Evolutionary conservation across 2,797 vertebrate genomes (phyloP), one percentile per base, ranked within the genome.

Genomic region (Linurgus olivaceus): DNA sequence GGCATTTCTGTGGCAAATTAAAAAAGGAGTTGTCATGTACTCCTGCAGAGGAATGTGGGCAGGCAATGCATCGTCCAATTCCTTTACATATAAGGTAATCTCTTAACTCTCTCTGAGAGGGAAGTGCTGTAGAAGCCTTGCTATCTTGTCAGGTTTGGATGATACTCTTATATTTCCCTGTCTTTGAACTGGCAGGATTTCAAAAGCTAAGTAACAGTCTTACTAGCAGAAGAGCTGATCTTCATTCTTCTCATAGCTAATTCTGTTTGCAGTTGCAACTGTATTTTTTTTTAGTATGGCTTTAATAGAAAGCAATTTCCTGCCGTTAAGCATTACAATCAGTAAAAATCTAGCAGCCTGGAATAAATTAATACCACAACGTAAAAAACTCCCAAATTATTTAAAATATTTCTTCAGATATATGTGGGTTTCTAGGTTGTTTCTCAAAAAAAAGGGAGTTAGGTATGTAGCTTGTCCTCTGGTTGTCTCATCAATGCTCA

Each of bases 51-150:
- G 80, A 96, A 96, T 92, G 95, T 93, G 93, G 95, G 95, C 88
- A 88, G 88, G 72, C 75, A 80, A 35, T n/a, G 6, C 67, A 68
- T 81, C 47, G 31, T 96, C 91, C 82, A 92, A 95, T 95, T 96
- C 84, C 77, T 78, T 86, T 92, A 92, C 93, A 96, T 93, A 88
- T 82, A 96, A 95, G 94, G 95, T 95, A 96, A 95, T 74, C 88
- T 92, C 83, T 67, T 85, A 82, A 88, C 91, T 87, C 79, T 83
- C 74, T 93, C 91, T 96, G 62, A 83, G 90, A 96, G 87, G 67
- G 15, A 61, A 93, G 42, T 71, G 58, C 63, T 90, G 19, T 48
- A 76, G 87, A 92, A 94, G 93, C 84, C 45, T 67, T 90, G 91
- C 87, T 91, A 93, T 86, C 47, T 91, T 44, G 7, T 93, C 88